Evolutionary conservation across 2,888 invertebrate species (phyloP).

Genomic region (Lasioglossum pauxillum): DNA sequence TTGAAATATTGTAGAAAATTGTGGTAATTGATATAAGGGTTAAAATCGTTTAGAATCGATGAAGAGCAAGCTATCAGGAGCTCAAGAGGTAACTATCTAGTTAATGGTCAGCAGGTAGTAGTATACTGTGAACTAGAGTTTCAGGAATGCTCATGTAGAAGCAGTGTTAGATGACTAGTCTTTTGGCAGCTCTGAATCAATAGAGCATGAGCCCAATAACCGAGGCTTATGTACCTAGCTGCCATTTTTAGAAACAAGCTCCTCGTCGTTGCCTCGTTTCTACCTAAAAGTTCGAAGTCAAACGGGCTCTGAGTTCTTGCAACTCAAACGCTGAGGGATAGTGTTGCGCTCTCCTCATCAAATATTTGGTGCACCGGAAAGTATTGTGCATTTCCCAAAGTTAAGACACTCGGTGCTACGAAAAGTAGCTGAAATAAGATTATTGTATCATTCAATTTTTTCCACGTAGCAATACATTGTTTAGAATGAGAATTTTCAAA

Average conservation of each 20-base stretch:
- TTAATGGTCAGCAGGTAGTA: background rate
- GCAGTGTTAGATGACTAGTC: conserved; percentile 3
- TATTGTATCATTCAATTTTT: background rate
- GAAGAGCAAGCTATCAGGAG: no score
- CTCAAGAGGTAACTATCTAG: background rate
- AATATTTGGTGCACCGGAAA: background rate
- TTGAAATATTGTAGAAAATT: no score
- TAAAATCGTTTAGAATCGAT: no score
- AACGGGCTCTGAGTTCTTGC: background rate
- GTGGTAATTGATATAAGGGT: no score
- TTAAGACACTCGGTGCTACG: background rate
- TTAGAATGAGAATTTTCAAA: background rate
- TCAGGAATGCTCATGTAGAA: background rate
- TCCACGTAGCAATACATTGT: background rate
- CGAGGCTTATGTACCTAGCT: background rate
- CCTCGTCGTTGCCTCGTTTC: background rate
- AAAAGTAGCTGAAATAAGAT: background rate
- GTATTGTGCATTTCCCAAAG: background rate
- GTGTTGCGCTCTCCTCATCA: background rate
- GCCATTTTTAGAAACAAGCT: background rate
- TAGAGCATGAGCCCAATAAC: background rate
- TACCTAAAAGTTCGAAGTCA: background rate
- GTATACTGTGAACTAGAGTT: background rate
- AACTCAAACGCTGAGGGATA: background rate
- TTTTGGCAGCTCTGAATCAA: conserved; percentile 1